Evolutionary conservation across 2,797 vertebrate genomes (phyloP), one percentile per base, ranked within the genome.

Genomic region (Chromobotia macracanthus): DNA sequence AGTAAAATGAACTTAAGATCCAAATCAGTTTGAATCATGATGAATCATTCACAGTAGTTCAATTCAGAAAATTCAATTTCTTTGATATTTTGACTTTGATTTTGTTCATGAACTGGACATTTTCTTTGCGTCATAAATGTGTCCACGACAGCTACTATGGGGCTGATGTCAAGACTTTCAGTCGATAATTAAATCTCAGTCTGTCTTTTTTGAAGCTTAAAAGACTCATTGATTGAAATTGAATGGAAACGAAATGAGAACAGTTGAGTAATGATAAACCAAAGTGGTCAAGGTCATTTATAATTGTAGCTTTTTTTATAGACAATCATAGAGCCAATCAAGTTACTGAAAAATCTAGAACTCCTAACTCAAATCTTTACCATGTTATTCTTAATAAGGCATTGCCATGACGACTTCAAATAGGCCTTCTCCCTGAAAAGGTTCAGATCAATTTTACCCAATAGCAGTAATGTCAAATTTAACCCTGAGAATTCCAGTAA

Each of bases 371-470:
- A n/a, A n/a, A n/a, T n/a, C n/a, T n/a, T n/a, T n/a, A n/a, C n/a
- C 55, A 12, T 19, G 50, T 41, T 15, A 61, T 58, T 7, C 19
- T 53, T 25, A 53, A 61, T 68, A 77, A 77, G 21, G 16, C 38
- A 44, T 48, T 23, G 48, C 25, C 38, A 67, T 51, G 51, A 68
- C 0, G 3, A 65, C 25, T 48, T 60, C 38, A 68, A 46, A 7
- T 12, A 11, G 38, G n/a, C 25, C 44, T 50, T 70, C 41, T 61
- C 10, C 19, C 10, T 77, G 55, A 61, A 77, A 77, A 77, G 66
- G n/a, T 77, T 77, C 44, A 51, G 61, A 61, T 77, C 66, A 70
- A 77, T 77, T 66, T 61, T 19, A 53, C 15, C 56, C 76, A 64
- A 71, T 53, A 71, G 6, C 46, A 53, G 25, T n/a, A 53, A 53